phyloP scores from a whole-genome alignment of 1,140 invertebrate genomes.

The Steinernema feltiae region DNA sequence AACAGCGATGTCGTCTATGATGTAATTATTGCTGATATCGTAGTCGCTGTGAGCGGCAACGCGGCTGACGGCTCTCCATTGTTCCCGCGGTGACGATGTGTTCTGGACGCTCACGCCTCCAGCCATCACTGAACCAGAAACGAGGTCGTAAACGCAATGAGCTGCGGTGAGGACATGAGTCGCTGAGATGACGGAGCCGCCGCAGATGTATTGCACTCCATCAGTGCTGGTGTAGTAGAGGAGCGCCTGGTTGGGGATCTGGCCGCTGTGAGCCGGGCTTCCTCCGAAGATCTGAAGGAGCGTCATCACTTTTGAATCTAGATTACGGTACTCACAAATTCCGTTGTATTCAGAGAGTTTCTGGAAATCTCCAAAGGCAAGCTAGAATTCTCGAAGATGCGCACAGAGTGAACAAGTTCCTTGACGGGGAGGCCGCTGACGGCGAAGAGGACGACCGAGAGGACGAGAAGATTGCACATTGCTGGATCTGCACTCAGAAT shows the following conservation, averaged over 20 bases:
- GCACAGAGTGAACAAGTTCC: too few relatives aligned
- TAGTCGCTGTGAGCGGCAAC: not conserved
- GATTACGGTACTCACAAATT: too few relatives aligned
- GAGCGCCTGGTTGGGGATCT: not conserved
- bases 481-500: too few relatives aligned
- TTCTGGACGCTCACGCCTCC: not conserved
- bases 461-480: too few relatives aligned
- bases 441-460: too few relatives aligned
- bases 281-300: constrained; percentile 6
- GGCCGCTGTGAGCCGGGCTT: not conserved
- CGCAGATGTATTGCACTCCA: not conserved
- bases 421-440: too few relatives aligned
- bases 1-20: not conserved
- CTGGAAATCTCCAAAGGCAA: too few relatives aligned
- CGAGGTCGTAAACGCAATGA: not conserved
- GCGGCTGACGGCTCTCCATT: not conserved
- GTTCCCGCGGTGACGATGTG: not conserved
- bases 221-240: not conserved
- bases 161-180: not conserved
- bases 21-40: not conserved
- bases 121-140: not conserved
- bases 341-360: too few relatives aligned
- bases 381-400: too few relatives aligned
- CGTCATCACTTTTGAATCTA: too few relatives aligned
- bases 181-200: not conserved